Conservation (phyloP, 1,140 invertebrate species). For the Heterodera carotae region DNA sequence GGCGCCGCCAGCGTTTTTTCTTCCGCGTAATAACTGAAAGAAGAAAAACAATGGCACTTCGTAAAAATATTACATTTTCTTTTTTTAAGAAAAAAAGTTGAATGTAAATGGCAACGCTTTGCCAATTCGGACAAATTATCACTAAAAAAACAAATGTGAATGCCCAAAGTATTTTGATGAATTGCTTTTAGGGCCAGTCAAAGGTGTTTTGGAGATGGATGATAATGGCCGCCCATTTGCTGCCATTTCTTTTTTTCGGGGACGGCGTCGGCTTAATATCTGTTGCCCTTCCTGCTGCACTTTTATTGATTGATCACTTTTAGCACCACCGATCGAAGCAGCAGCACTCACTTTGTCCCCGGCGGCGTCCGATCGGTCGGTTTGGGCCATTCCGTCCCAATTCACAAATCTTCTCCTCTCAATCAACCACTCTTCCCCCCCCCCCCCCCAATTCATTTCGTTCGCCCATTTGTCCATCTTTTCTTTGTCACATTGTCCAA, state of each 20-base stretch:
- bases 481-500: background rate
- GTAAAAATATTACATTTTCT: background rate
- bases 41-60: background rate
- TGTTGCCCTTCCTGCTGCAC: background rate
- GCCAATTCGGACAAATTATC: background rate
- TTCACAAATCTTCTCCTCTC: too few relatives aligned
- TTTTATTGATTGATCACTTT: background rate
- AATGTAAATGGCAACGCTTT: too few relatives aligned
- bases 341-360: too few relatives aligned
- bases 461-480: background rate
- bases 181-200: background rate
- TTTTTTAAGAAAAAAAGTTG: too few relatives aligned
- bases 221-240: background rate
- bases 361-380: too few relatives aligned
- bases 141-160: background rate
- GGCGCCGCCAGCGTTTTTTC: slow-evolving; percentile 50
- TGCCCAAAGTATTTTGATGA: background rate
- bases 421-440: background rate
- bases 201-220: background rate
- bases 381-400: too few relatives aligned
- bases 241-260: background rate
- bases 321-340: background rate
- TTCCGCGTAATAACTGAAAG: slow-evolving; percentile 50
- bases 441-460: background rate
- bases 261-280: too few relatives aligned